These are phyloP conservation scores for Platichthys stellatus DNA, from an alignment of 2,113 vertebrate species.

Conservation along the genomic window DNA sequence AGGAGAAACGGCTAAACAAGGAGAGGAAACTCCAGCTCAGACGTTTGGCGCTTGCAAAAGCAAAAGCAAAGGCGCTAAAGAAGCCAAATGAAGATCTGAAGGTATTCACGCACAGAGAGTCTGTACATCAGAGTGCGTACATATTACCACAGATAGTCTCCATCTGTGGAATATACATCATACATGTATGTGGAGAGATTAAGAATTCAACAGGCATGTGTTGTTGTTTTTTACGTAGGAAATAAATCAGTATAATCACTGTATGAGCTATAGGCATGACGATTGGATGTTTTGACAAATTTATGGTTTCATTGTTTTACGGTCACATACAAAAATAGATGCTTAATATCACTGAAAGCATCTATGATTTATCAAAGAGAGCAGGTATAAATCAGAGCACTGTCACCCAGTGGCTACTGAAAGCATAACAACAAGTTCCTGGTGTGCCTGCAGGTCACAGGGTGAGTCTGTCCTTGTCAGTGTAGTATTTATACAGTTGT, in stretches of 20 bases:
- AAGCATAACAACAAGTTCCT: too few relatives aligned
- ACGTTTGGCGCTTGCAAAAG: constrained; percentile 89
- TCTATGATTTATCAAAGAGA: constrained; percentile 38
- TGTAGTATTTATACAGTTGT: too few relatives aligned
- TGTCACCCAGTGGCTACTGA: constrained; percentile 74
- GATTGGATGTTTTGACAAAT: constrained; percentile 38
- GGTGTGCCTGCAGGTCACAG: too few relatives aligned
- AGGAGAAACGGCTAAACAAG: constrained; percentile 95
- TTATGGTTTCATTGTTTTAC: constrained; percentile 38
- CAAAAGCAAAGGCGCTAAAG: constrained; percentile 95
- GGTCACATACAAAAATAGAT: constrained; percentile 42
- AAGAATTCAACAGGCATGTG: constrained; percentile 21
- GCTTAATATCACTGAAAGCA: constrained; percentile 48
- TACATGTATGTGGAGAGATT: constrained; percentile 26
- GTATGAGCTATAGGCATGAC: constrained; percentile 15
- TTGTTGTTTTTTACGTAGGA: constrained; percentile 4
- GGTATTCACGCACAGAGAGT: constrained; percentile 78
- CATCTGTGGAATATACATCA: constrained; percentile 31
- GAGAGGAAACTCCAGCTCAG: constrained; percentile 92
- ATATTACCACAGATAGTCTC: constrained; percentile 12
- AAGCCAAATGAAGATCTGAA: constrained; percentile 97
- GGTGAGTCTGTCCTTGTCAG: too few relatives aligned
- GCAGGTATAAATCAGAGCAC: constrained; percentile 41
- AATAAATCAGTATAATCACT: constrained; percentile 36
- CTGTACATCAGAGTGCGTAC: constrained; percentile 22